phyloP scores from a whole-genome alignment of 1,140 invertebrate species.

The Phenacoccus solenopsis region DNA sequence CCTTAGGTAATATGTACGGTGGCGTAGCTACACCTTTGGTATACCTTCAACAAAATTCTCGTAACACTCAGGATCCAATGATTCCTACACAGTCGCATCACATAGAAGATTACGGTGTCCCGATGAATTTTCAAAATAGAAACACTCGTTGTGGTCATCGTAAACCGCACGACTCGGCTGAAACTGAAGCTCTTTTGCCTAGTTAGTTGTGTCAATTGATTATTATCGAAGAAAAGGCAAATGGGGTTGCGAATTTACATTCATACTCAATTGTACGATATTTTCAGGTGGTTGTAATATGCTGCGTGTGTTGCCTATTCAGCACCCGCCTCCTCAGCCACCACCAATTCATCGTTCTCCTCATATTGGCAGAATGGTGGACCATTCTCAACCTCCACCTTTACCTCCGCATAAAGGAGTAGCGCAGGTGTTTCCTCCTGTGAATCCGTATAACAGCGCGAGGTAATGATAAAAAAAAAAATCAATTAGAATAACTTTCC shows the following conservation, averaged over 20 bases:
- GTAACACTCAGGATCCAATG: slow-evolving; percentile 33
- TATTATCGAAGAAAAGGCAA: not conserved
- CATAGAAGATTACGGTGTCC: slow-evolving; percentile 13
- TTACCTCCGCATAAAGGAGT: slow-evolving; percentile 27
- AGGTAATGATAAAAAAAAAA: not conserved
- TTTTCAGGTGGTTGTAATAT: slow-evolving; percentile 7
- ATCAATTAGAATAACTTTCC: not conserved
- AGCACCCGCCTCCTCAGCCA: not conserved
- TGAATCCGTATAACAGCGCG: not conserved
- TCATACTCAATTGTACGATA: not conserved
- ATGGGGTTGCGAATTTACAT: not conserved
- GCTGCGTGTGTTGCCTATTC: not conserved
- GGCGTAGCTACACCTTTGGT: slow-evolving; percentile 54
- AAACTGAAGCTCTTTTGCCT: slow-evolving; percentile 53
- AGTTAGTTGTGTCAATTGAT: not conserved
- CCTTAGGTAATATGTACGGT: slow-evolving; percentile 41
- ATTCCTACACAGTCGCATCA: slow-evolving; percentile 11
- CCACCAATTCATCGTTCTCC: slow-evolving; percentile 5
- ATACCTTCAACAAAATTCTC: slow-evolving; percentile 41
- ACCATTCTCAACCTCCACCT: slow-evolving; percentile 22
- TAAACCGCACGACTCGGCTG: slow-evolving; percentile 39
- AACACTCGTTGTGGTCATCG: slow-evolving; percentile 24
- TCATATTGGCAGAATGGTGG: slow-evolving; percentile 1
- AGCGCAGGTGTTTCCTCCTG: slow-evolving; percentile 24
- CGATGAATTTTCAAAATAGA: slow-evolving; percentile 24